These are phyloP conservation scores for Zaprionus lachaisei DNA, from an alignment of 1,140 invertebrate genomes.

Conservation along the genomic window DNA sequence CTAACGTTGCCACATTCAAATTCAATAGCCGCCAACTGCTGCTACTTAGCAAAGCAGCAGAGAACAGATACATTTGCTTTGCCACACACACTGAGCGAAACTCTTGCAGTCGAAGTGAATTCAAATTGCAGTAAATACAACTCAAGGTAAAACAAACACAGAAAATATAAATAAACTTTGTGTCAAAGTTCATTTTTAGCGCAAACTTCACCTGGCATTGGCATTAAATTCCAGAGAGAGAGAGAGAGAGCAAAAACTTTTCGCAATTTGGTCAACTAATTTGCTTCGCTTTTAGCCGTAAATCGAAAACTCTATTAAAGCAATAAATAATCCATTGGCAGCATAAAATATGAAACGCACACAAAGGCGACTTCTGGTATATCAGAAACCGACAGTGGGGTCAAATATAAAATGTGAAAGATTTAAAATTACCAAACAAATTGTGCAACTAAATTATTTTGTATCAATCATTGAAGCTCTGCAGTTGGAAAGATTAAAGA, in stretches of 20 bases:
- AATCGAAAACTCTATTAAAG: not conserved
- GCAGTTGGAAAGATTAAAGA: not conserved
- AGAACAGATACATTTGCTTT: slow-evolving; percentile 49
- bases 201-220: not conserved
- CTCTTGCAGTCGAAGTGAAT: not conserved
- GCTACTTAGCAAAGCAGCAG: slow-evolving; percentile 41
- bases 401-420: not conserved
- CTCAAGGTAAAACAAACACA: not conserved
- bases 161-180: not conserved
- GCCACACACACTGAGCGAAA: not conserved
- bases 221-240: not conserved
- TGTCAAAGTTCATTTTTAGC: not conserved
- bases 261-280: not conserved
- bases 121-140: not conserved
- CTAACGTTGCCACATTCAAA: slow-evolving; percentile 59
- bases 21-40: slow-evolving; percentile 61
- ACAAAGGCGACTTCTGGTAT: not conserved
- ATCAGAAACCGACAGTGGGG: not conserved
- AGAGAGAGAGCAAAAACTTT: not conserved
- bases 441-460: not conserved
- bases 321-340: not conserved
- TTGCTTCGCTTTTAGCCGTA: not conserved
- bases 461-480: too few relatives aligned
- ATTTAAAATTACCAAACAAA: not conserved
- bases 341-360: not conserved